Percentiles rank a stretch among this genome's conserved stretches.
Evolutionary conservation across 2,113 vertebrate species (phyloP).

Genomic region (Oreochromis spilurus): DNA sequence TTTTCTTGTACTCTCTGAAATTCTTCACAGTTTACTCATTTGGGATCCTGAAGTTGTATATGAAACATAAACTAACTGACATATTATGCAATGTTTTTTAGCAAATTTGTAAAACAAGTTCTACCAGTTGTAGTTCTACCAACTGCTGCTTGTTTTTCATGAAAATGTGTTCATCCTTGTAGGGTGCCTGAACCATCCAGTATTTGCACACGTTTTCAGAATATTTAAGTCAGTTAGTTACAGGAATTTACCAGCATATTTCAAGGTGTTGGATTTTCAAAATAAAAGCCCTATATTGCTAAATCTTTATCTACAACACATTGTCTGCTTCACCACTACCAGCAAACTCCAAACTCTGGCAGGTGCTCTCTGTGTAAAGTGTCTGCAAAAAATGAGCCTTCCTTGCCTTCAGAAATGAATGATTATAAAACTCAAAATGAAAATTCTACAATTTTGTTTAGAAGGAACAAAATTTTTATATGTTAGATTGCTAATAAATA

Average conservation of each 20-base stretch:
- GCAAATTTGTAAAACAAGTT: background rate
- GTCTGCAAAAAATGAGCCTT: background rate
- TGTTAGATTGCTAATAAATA: background rate
- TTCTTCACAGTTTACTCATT: background rate
- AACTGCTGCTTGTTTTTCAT: background rate
- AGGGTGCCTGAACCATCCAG: background rate
- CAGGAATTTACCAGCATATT: background rate
- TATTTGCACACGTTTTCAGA: background rate
- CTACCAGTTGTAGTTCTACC: background rate
- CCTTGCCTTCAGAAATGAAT: background rate
- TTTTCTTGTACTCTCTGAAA: background rate
- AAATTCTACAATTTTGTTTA: background rate
- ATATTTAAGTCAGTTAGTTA: background rate
- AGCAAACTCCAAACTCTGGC: background rate
- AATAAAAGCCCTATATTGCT: background rate
- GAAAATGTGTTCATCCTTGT: background rate
- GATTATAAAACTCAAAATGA: background rate
- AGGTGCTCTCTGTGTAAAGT: background rate
- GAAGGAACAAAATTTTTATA: background rate
- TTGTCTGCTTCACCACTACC: background rate
- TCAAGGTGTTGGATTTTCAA: background rate
- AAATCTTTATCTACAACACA: background rate
- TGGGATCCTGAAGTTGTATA: background rate
- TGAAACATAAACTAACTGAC: background rate
- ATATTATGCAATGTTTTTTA: background rate